Evolutionary conservation across 2,113 vertebrate species (phyloP), one percentile per base, ranked within the genome.

Genomic region (Cyphomyrus discorhynchus): DNA sequence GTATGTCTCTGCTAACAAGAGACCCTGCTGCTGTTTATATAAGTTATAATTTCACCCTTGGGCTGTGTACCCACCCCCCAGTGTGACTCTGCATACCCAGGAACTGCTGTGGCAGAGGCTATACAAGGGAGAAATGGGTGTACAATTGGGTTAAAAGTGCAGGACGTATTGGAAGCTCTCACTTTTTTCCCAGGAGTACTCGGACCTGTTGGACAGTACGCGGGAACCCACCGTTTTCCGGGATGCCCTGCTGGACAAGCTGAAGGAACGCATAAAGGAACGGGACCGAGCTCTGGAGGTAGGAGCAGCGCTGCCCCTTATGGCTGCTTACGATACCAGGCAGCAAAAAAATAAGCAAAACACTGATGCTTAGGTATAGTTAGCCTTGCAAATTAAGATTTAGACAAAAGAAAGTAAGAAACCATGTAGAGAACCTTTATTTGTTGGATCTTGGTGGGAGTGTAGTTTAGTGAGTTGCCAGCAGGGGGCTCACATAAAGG

Each of bases 221-320:
- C 87, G 96, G 24, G 96, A 92, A 85, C 90, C 93, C 86, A 93
- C 94, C 77, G 95, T 95, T 91, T 94, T 95, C 39, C 92, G 95
- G 92, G 97, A 97, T 56, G 90, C 95, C 39, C 95, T 98, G 92
- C 92, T 99, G 91, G 96, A 97, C 92, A 98, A 98, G 90, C 93
- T 99, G 89, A 96, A 96, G 90, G 96, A 97, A 90, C 96, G 97
- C 58, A 96, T 99, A 92, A 97, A 96, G 6, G 97, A 99, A 19
- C 94, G 97, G 94, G 98, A 99, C 93, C 93, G 91, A 92, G 97
- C 97, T 88, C 93, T 99, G 56, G 98, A 99, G 98, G 98, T 99
- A 94, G 91, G 92, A 83, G 86, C n/a, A 45, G 15, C 31, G 88
- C 80, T 46, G 53, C 50, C 27, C 86, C 85, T 46, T 83, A 3